Conservation (phyloP, 1,140 invertebrate species). For the Brachionus plicatilis region DNA sequence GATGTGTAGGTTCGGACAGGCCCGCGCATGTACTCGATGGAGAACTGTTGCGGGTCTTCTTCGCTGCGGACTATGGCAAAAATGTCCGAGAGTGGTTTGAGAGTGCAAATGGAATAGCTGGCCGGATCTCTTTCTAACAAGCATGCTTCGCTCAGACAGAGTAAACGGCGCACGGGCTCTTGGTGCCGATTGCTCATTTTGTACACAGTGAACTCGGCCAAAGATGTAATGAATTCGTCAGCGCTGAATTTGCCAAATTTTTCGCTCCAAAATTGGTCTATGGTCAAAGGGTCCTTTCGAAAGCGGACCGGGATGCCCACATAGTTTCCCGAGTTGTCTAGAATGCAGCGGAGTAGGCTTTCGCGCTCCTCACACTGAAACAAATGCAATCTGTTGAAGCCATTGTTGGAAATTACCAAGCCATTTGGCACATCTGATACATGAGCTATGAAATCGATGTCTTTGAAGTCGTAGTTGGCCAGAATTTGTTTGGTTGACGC, state of each 20-base stretch:
- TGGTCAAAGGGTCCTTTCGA: constrained; percentile 71
- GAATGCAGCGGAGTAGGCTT: constrained; percentile 75
- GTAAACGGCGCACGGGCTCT: constrained; percentile 66
- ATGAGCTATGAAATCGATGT: constrained; percentile 73
- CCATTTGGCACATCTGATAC: constrained; percentile 65
- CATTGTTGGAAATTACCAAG: constrained; percentile 78
- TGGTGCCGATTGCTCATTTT: constrained; percentile 74
- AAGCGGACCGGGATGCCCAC: constrained; percentile 77
- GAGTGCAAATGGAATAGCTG: constrained; percentile 82
- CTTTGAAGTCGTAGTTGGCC: constrained; percentile 79
- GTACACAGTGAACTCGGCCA: constrained; percentile 84
- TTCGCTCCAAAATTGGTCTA: constrained; percentile 76
- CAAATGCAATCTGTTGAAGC: constrained; percentile 77
- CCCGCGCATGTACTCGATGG: constrained; percentile 87
- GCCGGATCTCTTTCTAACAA: constrained; percentile 90
- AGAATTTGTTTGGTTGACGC: constrained; percentile 66
- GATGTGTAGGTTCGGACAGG: constrained; percentile 78
- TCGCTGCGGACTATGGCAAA: constrained; percentile 73
- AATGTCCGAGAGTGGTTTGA: constrained; percentile 79
- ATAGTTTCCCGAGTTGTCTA: constrained; percentile 70
- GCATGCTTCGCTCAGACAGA: constrained; percentile 93
- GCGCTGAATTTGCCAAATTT: constrained; percentile 82
- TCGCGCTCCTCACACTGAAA: constrained; percentile 77
- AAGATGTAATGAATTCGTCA: constrained; percentile 80
- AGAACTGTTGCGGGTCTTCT: constrained; percentile 85